These are phyloP conservation scores for Vollenhovia emeryi DNA, from an alignment of 1,140 invertebrate species.

Conservation along the genomic window DNA sequence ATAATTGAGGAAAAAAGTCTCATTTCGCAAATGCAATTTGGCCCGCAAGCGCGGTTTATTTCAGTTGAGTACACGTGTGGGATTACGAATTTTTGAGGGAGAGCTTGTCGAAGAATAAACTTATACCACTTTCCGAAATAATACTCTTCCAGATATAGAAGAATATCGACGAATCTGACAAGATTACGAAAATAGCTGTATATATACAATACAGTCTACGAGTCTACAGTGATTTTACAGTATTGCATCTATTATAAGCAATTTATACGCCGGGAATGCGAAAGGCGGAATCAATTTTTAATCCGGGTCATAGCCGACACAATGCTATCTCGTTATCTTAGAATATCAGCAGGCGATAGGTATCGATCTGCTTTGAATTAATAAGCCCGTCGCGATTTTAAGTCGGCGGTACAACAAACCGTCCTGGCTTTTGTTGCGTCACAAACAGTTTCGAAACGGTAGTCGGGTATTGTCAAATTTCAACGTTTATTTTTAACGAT, in stretches of 20 bases:
- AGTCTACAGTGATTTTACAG: neutral
- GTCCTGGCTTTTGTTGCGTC: neutral
- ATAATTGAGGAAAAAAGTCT: neutral
- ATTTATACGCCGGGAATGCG: neutral
- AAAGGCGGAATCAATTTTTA: slow-evolving; percentile 71
- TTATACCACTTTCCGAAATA: slow-evolving; percentile 2
- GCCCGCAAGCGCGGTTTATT: neutral
- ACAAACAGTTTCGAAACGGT: neutral
- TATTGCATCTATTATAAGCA: slow-evolving; percentile 22
- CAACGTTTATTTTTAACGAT: neutral
- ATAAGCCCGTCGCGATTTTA: slow-evolving; percentile 16
- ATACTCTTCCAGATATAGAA: neutral
- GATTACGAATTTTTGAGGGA: neutral
- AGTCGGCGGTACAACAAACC: neutral
- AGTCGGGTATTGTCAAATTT: neutral
- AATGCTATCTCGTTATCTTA: slow-evolving; percentile 66
- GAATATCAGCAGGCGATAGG: neutral
- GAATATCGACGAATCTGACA: neutral
- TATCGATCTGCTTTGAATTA: slow-evolving; percentile 63
- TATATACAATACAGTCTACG: neutral
- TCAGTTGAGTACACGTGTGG: neutral
- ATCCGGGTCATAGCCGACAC: slow-evolving; percentile 68
- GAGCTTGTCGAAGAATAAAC: slow-evolving; percentile 1
- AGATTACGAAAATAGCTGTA: neutral
- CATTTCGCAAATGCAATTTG: neutral